These are phyloP conservation scores for Microcebus griseorufus DNA, from an alignment of 2,113 vertebrate species.

Conservation along the genomic window DNA sequence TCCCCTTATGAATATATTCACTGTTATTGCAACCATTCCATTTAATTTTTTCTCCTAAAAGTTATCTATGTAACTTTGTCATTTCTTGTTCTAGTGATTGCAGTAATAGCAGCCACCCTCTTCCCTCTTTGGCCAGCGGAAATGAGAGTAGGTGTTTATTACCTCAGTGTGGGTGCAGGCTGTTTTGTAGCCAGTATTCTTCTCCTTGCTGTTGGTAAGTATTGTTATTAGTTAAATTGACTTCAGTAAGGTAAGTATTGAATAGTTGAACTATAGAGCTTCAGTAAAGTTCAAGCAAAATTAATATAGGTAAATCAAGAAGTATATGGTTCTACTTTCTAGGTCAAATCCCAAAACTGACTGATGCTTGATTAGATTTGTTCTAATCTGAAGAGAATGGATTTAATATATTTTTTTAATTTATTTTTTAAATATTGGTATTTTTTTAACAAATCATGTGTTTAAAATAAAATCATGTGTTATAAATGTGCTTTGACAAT, in stretches of 20 bases:
- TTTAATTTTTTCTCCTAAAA: conserved; percentile 36
- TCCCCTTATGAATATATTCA: not conserved
- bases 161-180: conserved; percentile 97
- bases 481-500: conserved; percentile 6
- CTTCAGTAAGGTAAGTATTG: not conserved
- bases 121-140: conserved; percentile 99
- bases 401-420: not conserved
- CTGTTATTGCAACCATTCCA: not conserved
- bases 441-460: not conserved
- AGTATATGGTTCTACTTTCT: not conserved
- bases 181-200: conserved; percentile 99
- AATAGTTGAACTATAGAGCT: not conserved
- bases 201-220: conserved; percentile 97
- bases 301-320: not conserved
- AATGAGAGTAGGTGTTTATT: conserved; percentile 99
- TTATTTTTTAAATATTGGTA: not conserved
- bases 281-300: conserved; percentile 17
- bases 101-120: conserved; percentile 97
- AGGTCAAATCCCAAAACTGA: not conserved
- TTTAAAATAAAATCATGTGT: no score
- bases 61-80: not conserved
- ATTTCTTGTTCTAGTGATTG: conserved; percentile 91
- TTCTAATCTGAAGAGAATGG: not conserved
- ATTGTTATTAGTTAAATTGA: not conserved
- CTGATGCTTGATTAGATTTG: not conserved